phyloP scores from a whole-genome alignment of 2,113 vertebrate species.

The Chlamydotis undulata region DNA sequence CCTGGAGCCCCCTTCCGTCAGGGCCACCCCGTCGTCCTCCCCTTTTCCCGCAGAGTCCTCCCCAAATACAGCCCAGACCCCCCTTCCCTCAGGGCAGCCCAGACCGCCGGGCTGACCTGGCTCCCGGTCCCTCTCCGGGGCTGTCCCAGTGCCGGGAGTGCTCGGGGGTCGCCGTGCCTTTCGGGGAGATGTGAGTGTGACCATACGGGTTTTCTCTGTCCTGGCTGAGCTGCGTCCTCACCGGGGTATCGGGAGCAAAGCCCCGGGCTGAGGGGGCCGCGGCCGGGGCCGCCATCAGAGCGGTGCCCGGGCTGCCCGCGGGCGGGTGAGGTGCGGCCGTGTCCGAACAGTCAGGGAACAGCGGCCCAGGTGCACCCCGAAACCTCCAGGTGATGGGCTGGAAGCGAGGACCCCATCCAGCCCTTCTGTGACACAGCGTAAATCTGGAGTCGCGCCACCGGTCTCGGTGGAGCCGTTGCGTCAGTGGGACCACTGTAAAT shows the following conservation, averaged over 20 bases:
- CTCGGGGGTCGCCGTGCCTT: not conserved
- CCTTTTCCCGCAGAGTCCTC: not conserved
- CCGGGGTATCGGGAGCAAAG: not conserved
- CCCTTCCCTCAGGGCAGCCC: not conserved
- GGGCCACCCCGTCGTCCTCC: not conserved
- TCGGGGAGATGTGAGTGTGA: not conserved
- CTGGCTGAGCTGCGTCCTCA: not conserved
- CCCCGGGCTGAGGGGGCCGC: not conserved
- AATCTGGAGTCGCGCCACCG: not conserved
- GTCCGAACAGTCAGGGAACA: not conserved
- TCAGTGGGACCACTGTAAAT: not conserved
- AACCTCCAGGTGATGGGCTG: not conserved
- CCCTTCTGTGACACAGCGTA: constrained; percentile 19
- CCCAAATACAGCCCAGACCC: not conserved
- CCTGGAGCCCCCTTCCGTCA: not conserved
- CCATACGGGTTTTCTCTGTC: not conserved
- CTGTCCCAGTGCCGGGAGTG: not conserved
- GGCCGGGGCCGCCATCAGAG: not conserved
- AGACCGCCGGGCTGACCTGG: not conserved
- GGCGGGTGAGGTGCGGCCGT: not conserved
- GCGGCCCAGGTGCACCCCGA: not conserved
- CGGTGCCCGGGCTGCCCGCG: not conserved
- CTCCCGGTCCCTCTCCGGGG: not conserved
- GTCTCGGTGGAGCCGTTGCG: not conserved
- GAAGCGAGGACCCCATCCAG: not conserved